Evolutionary conservation across 2,113 vertebrate species (phyloP).

Genomic region (Nettapus auritus): DNA sequence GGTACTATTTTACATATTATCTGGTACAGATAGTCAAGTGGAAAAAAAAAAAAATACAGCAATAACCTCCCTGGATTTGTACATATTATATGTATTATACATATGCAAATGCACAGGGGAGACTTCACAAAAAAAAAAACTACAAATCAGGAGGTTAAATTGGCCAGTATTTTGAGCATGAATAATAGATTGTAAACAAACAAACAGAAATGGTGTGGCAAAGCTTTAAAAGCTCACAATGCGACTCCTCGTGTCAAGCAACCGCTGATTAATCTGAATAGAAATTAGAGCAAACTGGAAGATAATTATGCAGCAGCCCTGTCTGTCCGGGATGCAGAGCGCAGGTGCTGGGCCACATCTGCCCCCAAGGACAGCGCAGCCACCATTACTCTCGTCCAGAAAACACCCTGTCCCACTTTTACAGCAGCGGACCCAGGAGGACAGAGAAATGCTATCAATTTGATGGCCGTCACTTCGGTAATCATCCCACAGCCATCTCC

Average conservation of each 20-base stretch:
- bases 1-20: neutral
- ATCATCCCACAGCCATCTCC: neutral
- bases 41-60: neutral
- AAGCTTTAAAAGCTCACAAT: slow-evolving; percentile 5
- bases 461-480: slow-evolving; percentile 10
- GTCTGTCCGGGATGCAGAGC: neutral
- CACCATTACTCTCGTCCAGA: slow-evolving; percentile 33
- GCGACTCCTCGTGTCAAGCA: slow-evolving; percentile 13
- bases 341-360: slow-evolving; percentile 23
- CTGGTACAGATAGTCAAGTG: neutral
- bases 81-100: neutral
- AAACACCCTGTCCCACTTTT: neutral
- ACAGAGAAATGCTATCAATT: slow-evolving; percentile 38
- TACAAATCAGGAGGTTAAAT: neutral
- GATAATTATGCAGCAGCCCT: slow-evolving; percentile 6
- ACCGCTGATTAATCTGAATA: slow-evolving; percentile 15
- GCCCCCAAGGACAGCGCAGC: neutral
- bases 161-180: neutral
- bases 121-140: neutral
- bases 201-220: neutral
- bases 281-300: slow-evolving; percentile 30
- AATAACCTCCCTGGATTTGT: neutral
- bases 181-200: slow-evolving; percentile 21
- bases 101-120: slow-evolving; percentile 1
- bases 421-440: slow-evolving; percentile 22